Percentiles rank a stretch among this genome's conserved stretches.
phyloP scores from a whole-genome alignment of 2,888 invertebrate genomes.

The Odontocolon sp. region DNA sequence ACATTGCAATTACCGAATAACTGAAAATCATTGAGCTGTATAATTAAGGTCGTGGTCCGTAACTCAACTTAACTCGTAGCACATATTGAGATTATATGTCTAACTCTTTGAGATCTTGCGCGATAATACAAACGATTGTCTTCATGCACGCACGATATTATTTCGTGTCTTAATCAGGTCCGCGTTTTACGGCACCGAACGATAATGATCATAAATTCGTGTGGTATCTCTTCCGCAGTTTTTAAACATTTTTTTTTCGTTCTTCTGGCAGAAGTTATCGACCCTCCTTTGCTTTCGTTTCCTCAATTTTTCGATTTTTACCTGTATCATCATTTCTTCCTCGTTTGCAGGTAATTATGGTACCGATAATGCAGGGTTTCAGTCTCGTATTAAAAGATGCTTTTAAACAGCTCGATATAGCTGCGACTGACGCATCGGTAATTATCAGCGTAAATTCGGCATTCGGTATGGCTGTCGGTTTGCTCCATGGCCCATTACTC shows the following conservation, averaged over 20 bases:
- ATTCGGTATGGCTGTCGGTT: conserved; percentile 86
- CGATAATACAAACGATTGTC: conserved; percentile 14
- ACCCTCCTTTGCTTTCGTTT: background rate
- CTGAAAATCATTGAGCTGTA: conserved; percentile 20
- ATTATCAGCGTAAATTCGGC: conserved; percentile 87
- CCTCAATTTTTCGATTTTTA: background rate
- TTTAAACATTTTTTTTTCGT: conserved; percentile 2
- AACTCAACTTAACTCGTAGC: background rate
- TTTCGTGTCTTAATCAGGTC: conserved; percentile 4
- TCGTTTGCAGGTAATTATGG: conserved; percentile 78
- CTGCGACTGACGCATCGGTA: conserved; percentile 84
- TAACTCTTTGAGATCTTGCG: conserved; percentile 28
- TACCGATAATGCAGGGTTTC: conserved; percentile 85
- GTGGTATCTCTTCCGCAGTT: background rate
- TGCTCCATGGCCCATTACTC: conserved; percentile 86
- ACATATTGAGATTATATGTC: conserved; percentile 11
- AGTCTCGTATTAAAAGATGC: conserved; percentile 86
- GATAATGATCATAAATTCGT: conserved; percentile 33
- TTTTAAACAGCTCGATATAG: conserved; percentile 83
- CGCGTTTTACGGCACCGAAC: background rate
- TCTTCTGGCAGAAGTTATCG: background rate
- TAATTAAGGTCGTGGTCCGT: conserved; percentile 23
- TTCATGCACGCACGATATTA: background rate
- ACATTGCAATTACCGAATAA: no score
- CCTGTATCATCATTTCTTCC: background rate